Base-by-base conservation (phyloP, 1,140 invertebrate species). In the Drosophila auraria region DNA sequence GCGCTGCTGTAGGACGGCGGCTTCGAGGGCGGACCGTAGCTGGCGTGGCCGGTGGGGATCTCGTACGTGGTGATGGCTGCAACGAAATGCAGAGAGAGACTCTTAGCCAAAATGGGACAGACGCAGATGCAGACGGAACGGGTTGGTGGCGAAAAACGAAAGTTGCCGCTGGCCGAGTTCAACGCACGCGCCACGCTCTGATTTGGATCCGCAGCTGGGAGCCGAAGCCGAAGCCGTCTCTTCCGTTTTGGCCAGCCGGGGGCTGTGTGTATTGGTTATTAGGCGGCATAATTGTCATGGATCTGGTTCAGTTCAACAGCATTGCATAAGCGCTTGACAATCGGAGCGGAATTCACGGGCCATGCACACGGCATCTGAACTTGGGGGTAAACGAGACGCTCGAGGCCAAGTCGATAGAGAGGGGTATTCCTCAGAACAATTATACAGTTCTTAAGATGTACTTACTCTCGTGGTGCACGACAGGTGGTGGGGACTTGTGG, bases 1-100 rank as follows among this genome's bases (percentile, higher is more conserved):
- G 90, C 91, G 42, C 92, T 92, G 75, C 90, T 92, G 44, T 82
- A 93, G 12, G 82, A 64, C 49, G 92, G 92, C 17, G 92, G 87
- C 71, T 93, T 93, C 23, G 92, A 93, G 58, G 92, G 92, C 53
- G 92, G 92, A 7, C 92, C 92, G 42, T 93, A 93, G 78, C 71
- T 92, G 56, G 78, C 54, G 25, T 93, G 92, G 42, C 90, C 92
- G 47, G 61, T 79, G 38, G 92, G 92, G 62, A 93, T 92, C 69
- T 93, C 92, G 69, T 93, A 93, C 17, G 90, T 90, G 53, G 92
- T 92, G 65, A 93, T 92, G 33, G 84, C 92, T 93, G 78, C 57
- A 83, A 92, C 44, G 64, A 78, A 53, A 50, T 23, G 58, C 45
- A 53, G 44, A 45, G 17, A 42, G 45, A 64, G 38, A 47, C 57